A percentile compares a stretch with the other conserved stretches of the same genome.
These are phyloP conservation scores for Calephelis virginiensis DNA, from an alignment of 1,140 invertebrate genomes.

Conservation along the genomic window DNA sequence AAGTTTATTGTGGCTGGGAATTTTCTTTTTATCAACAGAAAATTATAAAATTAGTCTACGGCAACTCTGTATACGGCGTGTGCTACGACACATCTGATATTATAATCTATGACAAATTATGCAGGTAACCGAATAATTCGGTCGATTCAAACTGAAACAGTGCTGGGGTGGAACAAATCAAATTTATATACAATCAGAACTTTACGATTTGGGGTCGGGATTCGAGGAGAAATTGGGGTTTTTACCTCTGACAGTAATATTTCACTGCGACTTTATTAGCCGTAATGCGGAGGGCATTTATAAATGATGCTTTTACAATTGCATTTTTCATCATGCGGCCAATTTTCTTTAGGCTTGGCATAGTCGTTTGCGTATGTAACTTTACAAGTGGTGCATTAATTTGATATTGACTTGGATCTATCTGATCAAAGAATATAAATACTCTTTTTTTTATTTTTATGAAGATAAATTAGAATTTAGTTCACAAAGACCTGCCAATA, in stretches of 20 bases:
- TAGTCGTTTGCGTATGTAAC: too few species aligned
- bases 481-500: too few species aligned
- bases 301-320: conserved; percentile 9
- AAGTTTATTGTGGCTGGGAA: too few species aligned
- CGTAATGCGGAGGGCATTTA: conserved; percentile 35
- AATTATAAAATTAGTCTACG: too few species aligned
- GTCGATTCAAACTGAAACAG: conserved; percentile 33
- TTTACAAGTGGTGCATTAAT: too few species aligned
- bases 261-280: conserved; percentile 59
- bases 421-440: too few species aligned
- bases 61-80: too few species aligned
- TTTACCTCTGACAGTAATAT: conserved; percentile 53
- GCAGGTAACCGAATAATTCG: conserved; percentile 48
- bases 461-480: too few species aligned
- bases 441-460: too few species aligned
- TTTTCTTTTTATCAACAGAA: too few species aligned
- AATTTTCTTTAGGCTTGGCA: neutral
- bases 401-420: too few species aligned
- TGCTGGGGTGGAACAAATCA: conserved; percentile 38
- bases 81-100: neutral
- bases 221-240: conserved; percentile 40
- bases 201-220: conserved; percentile 47
- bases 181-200: conserved; percentile 60
- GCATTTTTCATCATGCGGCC: neutral
- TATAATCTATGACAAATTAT: conserved; percentile 29